Evolutionary conservation across 2,888 invertebrate species (phyloP), one percentile per base, ranked within the genome.

Genomic region (Anoplius nigerrimus): DNA sequence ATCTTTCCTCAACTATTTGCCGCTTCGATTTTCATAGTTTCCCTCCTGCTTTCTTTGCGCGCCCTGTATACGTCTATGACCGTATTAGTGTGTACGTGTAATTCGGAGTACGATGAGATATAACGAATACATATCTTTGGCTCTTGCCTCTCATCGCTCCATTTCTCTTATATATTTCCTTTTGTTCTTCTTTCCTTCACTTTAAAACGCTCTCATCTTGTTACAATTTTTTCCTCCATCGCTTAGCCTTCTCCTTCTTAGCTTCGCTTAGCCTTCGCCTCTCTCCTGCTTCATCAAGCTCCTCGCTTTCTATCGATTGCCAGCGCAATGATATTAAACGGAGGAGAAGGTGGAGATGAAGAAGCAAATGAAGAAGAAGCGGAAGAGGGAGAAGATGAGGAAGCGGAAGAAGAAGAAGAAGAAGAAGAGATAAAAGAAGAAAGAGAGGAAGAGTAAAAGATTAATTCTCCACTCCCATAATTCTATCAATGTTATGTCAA

Each of bases 191-290:
- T 73, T 75, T 75, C 71, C 70, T 71, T 70, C 71, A 67, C 64
- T 75, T 75, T 71, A 78, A 72, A 76, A 80, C 76, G 68, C 68
- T 75, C 64, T 71, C 69, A 66, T 73, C 75, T 75, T 74, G 69
- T 71, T n/a, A n/a, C n/a, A n/a, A 70, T 72, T 67, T 66, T 75
- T 74, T 71, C 78, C 71, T 74, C 77, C n/a, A n/a, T 81, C 76
- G 73, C 63, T 71, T 61, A 67, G 69, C 74, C 62, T 78, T 69
- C 66, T 64, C 78, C 77, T 64, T 69, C 60, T 62, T 67, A 59
- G 69, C 70, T 64, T 69, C 68, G 21, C 70, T 73, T 66, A 65
- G 78, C 74, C 76, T 76, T 63, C 74, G 72, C 70, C 71, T 75
- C 79, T 76, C 75, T 78, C 75, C 75, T 70, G 76, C 72, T 73